Conservation (phyloP, 2,113 vertebrate genomes). For the Cephalophus harveyi region DNA sequence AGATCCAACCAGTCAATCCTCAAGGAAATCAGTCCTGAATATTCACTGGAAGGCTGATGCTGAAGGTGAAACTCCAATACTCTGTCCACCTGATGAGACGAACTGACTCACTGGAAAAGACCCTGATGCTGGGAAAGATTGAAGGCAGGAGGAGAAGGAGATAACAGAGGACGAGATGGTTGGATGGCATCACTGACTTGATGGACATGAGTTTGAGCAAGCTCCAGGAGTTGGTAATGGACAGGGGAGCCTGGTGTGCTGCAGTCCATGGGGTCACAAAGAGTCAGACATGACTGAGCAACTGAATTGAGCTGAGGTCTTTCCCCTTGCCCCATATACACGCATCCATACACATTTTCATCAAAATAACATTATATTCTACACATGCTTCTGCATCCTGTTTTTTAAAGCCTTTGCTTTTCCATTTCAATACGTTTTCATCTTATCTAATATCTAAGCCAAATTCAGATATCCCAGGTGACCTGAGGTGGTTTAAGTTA, state of each 20-base stretch:
- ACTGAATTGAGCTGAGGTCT: not conserved
- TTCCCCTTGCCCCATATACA: not conserved
- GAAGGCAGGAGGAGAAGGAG: not conserved
- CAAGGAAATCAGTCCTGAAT: not conserved
- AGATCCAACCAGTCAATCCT: not conserved
- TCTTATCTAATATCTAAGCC: not conserved
- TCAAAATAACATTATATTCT: not conserved
- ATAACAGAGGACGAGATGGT: not conserved
- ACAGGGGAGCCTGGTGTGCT: not conserved
- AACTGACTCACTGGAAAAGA: not conserved
- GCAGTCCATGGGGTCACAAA: not conserved
- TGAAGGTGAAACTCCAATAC: not conserved
- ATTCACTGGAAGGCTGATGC: not conserved
- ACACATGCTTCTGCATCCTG: not conserved
- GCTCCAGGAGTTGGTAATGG: not conserved
- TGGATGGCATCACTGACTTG: not conserved
- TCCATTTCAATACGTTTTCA: not conserved
- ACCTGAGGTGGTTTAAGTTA: not conserved
- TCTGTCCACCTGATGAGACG: not conserved
- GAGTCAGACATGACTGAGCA: not conserved
- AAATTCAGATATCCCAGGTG: not conserved
- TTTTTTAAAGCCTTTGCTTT: not conserved
- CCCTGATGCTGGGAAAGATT: not conserved
- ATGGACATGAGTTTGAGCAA: not conserved
- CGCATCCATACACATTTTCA: not conserved